phyloP scores from a whole-genome alignment of 2,797 vertebrate species.

The Fistularia commersonii region DNA sequence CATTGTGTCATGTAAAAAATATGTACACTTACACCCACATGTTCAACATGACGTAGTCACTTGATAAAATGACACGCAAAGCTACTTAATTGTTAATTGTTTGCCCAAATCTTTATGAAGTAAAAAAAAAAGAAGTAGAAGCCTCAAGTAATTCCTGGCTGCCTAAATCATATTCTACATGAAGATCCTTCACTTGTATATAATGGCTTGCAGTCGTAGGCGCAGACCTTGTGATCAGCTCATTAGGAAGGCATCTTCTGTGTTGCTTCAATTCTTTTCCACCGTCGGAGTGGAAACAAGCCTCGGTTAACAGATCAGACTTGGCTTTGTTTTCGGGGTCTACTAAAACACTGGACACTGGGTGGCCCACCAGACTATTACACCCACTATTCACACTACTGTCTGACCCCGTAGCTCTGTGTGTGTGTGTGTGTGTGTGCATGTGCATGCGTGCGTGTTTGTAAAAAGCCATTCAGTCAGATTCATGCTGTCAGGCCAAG shows the following conservation, averaged over 20 bases:
- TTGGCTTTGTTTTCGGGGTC: constrained; percentile 27
- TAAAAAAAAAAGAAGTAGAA: too few species aligned
- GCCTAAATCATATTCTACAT: too few species aligned
- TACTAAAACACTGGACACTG: constrained; percentile 31
- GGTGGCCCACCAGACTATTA: constrained; percentile 44
- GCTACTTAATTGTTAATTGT: too few species aligned
- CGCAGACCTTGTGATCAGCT: constrained; percentile 30
- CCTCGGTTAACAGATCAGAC: constrained; percentile 23
- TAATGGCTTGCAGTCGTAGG: background rate
- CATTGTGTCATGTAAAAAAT: too few species aligned
- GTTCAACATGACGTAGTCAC: too few species aligned
- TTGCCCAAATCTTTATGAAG: too few species aligned
- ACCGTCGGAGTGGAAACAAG: constrained; percentile 32
- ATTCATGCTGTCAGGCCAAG: constrained; percentile 22
- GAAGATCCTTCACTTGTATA: too few species aligned
- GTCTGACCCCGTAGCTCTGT: constrained; percentile 17
- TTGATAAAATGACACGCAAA: too few species aligned
- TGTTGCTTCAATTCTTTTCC: constrained; percentile 27
- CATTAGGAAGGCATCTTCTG: constrained; percentile 35
- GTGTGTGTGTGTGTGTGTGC: constrained; percentile 13
- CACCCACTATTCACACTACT: constrained; percentile 28
- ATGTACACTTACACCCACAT: too few species aligned
- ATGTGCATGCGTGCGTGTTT: constrained; percentile 11
- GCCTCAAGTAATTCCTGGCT: too few species aligned
- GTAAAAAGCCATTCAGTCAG: constrained; percentile 17